phyloP scores from a whole-genome alignment of 2,888 invertebrate genomes.

The Bombylius discolor region DNA sequence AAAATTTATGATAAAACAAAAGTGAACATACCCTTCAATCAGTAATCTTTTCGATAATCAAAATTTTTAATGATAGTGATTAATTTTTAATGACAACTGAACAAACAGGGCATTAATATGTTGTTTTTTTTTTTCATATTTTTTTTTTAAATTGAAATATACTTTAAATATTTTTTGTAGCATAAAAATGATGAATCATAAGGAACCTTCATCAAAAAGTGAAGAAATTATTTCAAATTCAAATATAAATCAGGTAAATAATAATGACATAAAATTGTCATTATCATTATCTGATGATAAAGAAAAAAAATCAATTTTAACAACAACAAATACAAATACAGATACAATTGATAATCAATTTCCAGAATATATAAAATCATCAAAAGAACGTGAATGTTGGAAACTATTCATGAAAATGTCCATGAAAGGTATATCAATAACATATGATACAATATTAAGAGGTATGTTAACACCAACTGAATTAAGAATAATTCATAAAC shows the following conservation, averaged over 20 bases:
- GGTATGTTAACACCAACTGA: constrained; percentile 62
- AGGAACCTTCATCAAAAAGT: not conserved
- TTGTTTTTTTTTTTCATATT: no score
- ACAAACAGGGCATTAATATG: no score
- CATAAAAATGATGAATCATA: constrained; percentile 5
- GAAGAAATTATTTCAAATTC: not conserved
- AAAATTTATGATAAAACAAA: no score
- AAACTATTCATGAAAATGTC: constrained; percentile 53
- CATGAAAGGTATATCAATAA: constrained; percentile 51
- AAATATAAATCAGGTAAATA: not conserved
- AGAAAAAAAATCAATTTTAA: not conserved
- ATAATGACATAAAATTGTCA: no score
- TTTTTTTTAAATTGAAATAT: no score
- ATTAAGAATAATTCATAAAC: constrained; percentile 47
- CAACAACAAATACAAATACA: not conserved
- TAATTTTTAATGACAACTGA: no score
- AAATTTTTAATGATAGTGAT: no score
- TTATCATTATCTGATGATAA: no score
- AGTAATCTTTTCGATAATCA: no score
- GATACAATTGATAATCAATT: constrained; percentile 21
- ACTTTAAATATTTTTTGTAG: not conserved
- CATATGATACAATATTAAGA: constrained; percentile 54
- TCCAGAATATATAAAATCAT: constrained; percentile 40
- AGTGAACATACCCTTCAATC: no score
- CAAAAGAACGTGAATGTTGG: constrained; percentile 54